Evolutionary conservation across 1,140 invertebrate species (phyloP).

Genomic region (Macrosteles quadrilineatus): DNA sequence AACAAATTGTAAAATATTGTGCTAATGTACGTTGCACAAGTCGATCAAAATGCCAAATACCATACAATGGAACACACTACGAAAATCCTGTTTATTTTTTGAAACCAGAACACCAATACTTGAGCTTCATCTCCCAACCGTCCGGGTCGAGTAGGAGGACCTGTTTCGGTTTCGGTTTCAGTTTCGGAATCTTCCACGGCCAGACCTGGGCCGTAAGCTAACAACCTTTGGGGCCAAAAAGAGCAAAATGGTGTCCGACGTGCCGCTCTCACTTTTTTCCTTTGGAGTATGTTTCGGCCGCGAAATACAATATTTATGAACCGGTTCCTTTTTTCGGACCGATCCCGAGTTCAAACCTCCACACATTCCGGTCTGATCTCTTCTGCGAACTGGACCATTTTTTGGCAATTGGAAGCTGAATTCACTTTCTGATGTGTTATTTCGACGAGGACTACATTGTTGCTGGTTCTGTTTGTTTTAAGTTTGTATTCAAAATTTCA

Average conservation of each 20-base stretch:
- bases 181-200: slow-evolving; percentile 8
- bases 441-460: too few species aligned
- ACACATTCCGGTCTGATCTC: background rate
- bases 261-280: slow-evolving; percentile 13
- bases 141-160: too few species aligned
- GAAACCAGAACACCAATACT: too few species aligned
- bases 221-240: slow-evolving; percentile 5
- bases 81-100: too few species aligned
- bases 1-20: too few species aligned
- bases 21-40: too few species aligned
- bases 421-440: too few species aligned
- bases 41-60: too few species aligned
- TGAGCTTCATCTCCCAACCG: too few species aligned
- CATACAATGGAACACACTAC: too few species aligned
- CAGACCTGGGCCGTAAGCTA: background rate
- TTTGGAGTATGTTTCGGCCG: background rate
- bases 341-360: background rate
- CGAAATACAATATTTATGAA: slow-evolving; percentile 22
- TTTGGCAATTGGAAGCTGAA: background rate
- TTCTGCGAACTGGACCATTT: slow-evolving; percentile 2
- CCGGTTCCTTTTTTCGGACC: slow-evolving; percentile 14
- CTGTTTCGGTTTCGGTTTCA: background rate
- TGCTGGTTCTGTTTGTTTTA: too few species aligned
- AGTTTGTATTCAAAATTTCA: too few species aligned
- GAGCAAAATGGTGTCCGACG: background rate